Percentiles rank a stretch among this genome's conserved stretches.
Conservation (phyloP, 2,113 vertebrate genomes). For the Halcyon senegalensis region DNA sequence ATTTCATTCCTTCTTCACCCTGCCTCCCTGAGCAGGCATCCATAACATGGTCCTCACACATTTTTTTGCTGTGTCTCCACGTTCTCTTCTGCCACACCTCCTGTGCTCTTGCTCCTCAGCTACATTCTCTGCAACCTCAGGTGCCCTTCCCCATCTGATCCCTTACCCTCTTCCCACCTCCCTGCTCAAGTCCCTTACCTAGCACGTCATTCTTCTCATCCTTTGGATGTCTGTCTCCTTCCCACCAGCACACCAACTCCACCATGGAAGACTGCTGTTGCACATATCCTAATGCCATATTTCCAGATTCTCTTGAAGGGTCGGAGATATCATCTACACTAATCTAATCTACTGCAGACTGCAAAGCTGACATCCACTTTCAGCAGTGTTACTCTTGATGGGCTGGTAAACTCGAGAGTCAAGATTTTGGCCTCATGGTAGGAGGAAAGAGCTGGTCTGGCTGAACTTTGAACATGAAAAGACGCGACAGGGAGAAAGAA, state of each 20-base stretch:
- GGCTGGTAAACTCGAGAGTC: background rate
- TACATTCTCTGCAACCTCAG: background rate
- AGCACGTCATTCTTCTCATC: background rate
- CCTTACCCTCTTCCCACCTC: background rate
- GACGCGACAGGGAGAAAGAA: background rate
- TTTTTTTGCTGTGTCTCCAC: background rate
- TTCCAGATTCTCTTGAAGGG: background rate
- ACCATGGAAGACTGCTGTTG: background rate
- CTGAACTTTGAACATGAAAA: background rate
- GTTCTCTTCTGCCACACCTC: background rate
- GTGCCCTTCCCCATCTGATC: background rate
- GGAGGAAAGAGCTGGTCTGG: background rate
- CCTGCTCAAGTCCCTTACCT: background rate
- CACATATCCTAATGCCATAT: background rate
- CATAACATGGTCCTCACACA: accelerated
- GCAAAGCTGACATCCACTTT: background rate
- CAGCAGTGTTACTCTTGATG: background rate
- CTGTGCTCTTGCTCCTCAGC: background rate
- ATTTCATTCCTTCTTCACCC: background rate
- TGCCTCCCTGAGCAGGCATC: background rate
- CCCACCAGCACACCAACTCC: background rate
- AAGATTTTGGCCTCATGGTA: background rate
- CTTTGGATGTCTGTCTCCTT: background rate
- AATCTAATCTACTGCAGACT: background rate
- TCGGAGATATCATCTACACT: background rate